A percentile compares a stretch with the other conserved stretches of the same genome.
phyloP scores from a whole-genome alignment of 2,113 vertebrate species.

The Megalops atlanticus region DNA sequence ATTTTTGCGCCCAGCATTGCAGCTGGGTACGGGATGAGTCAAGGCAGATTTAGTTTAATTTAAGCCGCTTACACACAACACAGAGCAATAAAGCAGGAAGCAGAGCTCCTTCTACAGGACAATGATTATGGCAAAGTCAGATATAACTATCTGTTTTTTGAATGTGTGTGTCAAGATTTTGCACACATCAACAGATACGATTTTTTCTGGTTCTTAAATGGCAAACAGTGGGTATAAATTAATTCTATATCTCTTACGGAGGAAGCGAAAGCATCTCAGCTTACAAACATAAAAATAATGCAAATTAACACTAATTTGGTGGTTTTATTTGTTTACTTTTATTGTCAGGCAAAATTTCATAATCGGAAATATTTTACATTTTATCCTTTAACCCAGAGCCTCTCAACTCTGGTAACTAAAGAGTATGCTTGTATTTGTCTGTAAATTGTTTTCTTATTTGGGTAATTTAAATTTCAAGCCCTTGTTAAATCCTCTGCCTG shows the following conservation, averaged over 20 bases:
- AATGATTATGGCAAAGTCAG: not conserved
- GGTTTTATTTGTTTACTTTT: no score
- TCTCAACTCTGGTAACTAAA: not conserved
- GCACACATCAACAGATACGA: no score
- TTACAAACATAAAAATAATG: not conserved
- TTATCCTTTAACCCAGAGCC: not conserved
- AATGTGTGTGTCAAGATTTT: no score
- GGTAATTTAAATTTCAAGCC: no score
- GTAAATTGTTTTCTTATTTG: no score
- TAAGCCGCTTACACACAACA: conserved; percentile 57
- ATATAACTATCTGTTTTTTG: not conserved
- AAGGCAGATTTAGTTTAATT: conserved; percentile 55
- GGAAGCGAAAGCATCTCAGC: no score
- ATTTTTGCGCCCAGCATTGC: conserved; percentile 39
- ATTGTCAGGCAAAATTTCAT: no score
- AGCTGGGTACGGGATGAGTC: conserved; percentile 59
- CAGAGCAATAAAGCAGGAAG: conserved; percentile 14
- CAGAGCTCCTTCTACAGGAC: not conserved
- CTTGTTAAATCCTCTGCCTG: no score
- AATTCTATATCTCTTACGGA: not conserved
- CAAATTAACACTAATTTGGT: not conserved
- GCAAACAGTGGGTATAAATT: no score
- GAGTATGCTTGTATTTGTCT: not conserved
- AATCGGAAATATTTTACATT: not conserved
- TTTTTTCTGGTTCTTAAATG: no score